Percentiles rank a stretch among this genome's conserved stretches.
Conservation (phyloP, 2,888 invertebrate genomes). For the Mesodorylaimus sp. region DNA sequence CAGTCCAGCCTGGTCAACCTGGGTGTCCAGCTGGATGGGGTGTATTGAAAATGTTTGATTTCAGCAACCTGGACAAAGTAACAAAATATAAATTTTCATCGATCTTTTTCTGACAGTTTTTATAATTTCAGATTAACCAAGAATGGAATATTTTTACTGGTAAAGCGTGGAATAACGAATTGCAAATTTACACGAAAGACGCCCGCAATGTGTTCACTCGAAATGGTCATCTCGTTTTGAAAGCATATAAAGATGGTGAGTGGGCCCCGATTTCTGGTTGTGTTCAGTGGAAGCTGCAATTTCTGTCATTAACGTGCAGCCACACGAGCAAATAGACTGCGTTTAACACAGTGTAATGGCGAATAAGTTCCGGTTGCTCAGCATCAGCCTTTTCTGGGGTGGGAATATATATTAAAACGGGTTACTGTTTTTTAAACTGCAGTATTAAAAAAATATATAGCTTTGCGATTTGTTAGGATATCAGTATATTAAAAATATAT, state of each 20-base stretch:
- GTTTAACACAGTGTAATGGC: too few species aligned
- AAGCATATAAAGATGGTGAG: background rate
- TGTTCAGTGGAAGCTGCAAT: too few species aligned
- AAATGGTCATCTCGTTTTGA: background rate
- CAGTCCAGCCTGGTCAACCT: background rate
- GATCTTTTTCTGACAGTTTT: background rate
- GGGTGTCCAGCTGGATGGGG: background rate
- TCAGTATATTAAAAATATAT: too few species aligned
- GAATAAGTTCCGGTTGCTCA: too few species aligned
- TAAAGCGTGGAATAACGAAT: background rate
- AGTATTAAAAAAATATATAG: too few species aligned
- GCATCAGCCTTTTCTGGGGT: too few species aligned
- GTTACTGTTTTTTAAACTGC: too few species aligned
- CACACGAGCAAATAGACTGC: too few species aligned
- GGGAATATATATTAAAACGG: too few species aligned
- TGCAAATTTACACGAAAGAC: background rate
- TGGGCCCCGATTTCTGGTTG: too few species aligned
- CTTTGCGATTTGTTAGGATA: too few species aligned
- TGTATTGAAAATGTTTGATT: background rate
- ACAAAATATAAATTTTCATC: background rate
- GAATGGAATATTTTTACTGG: background rate
- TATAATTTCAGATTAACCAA: background rate
- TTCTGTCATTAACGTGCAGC: too few species aligned
- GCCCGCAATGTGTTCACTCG: background rate
- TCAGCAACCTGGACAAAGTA: background rate